A percentile compares a stretch with the other conserved stretches of the same genome.
Conservation (phyloP, 2,113 vertebrate species). For the Syngnathoides biaculeatus region DNA sequence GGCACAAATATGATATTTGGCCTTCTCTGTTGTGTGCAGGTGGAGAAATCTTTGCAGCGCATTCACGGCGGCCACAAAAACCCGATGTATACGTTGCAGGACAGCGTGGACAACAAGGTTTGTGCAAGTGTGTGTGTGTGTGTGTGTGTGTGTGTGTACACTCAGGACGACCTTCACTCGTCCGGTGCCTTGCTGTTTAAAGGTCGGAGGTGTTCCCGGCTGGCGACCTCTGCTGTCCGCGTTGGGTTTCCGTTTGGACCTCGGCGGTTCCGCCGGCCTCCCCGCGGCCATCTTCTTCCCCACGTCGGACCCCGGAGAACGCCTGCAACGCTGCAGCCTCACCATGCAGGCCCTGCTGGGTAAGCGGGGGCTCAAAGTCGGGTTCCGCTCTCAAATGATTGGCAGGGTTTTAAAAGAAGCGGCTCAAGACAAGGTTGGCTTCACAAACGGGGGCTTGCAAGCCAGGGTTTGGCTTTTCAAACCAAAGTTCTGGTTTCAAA, state of each 20-base stretch:
- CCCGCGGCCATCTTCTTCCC: constrained; percentile 93
- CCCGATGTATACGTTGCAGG: constrained; percentile 95
- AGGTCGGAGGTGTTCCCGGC: constrained; percentile 83
- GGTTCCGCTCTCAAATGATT: not conserved
- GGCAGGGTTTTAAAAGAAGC: no score
- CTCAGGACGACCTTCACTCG: constrained; percentile 4
- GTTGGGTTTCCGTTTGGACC: constrained; percentile 89
- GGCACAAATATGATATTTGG: not conserved
- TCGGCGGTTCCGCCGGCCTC: constrained; percentile 77
- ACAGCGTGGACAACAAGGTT: constrained; percentile 97
- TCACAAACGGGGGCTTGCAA: no score
- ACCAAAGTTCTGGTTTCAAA: no score
- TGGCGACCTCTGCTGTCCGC: constrained; percentile 92
- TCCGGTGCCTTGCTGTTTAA: not conserved
- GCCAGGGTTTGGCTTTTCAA: no score
- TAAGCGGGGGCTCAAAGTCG: constrained; percentile 38
- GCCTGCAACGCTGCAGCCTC: constrained; percentile 90
- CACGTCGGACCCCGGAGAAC: constrained; percentile 84
- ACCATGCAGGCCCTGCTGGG: constrained; percentile 91
- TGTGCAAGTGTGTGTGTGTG: constrained; percentile 41
- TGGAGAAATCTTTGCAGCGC: constrained; percentile 93
- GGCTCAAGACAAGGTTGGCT: no score
- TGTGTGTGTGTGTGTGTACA: not conserved
- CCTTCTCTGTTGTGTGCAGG: constrained; percentile 57
- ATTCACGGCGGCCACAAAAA: constrained; percentile 94